A percentile compares a stretch with the other conserved stretches of the same genome.
These are phyloP conservation scores for Drosophila subpulchrella DNA, from an alignment of 1,140 invertebrate species.

Conservation along the genomic window DNA sequence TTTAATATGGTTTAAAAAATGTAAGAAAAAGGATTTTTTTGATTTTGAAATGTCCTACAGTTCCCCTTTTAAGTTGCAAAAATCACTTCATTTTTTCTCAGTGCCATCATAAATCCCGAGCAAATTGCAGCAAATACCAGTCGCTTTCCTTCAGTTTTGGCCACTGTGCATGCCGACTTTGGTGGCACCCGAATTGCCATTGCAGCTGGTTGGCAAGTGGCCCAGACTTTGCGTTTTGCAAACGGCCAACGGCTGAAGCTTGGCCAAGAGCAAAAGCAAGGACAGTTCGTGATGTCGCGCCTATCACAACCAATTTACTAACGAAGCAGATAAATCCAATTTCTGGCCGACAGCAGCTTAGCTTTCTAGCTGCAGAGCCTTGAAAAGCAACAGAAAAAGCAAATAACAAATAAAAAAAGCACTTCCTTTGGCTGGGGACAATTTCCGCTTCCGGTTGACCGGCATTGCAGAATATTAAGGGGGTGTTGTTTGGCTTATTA, in stretches of 20 bases:
- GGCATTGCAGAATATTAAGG: constrained; percentile 44
- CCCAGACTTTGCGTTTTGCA: constrained; percentile 49
- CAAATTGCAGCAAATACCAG: constrained; percentile 1
- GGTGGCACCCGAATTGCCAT: constrained; percentile 28
- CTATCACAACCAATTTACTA: constrained; percentile 83
- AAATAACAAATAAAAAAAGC: constrained; percentile 40
- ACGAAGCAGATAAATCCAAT: constrained; percentile 83
- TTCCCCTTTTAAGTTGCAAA: no score
- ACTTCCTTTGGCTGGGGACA: constrained; percentile 57
- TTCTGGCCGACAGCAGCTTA: constrained; percentile 67
- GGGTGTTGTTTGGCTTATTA: constrained; percentile 61
- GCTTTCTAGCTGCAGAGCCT: constrained; percentile 17
- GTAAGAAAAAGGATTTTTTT: no score
- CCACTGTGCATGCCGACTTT: constrained; percentile 27
- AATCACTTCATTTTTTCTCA: not conserved
- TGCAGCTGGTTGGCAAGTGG: constrained; percentile 62
- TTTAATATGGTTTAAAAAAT: no score
- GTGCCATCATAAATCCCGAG: not conserved
- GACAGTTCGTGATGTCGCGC: constrained; percentile 58
- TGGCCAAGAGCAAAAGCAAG: constrained; percentile 23
- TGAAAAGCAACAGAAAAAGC: constrained; percentile 17
- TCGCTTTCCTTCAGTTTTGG: not conserved
- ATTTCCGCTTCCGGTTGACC: constrained; percentile 75
- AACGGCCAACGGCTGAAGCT: constrained; percentile 16
- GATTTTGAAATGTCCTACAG: no score